phyloP scores from a whole-genome alignment of 2,797 vertebrate genomes.

The Loriculus beryllinus region DNA sequence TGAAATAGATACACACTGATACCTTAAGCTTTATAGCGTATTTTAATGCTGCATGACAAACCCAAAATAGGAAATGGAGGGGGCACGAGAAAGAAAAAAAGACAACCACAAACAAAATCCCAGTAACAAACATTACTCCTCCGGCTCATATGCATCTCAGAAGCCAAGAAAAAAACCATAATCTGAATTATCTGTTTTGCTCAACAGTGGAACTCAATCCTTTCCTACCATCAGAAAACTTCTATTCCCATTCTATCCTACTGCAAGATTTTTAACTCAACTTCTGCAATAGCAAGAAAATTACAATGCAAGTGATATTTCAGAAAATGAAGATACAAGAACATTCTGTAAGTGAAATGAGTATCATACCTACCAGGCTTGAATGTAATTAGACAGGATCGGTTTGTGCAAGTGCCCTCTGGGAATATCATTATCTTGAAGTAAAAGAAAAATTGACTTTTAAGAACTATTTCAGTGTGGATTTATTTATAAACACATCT shows the following conservation, averaged over 20 bases:
- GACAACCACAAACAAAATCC: not conserved
- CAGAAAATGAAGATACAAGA: constrained; percentile 12
- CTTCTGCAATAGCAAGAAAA: constrained; percentile 11
- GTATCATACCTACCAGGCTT: constrained; percentile 87
- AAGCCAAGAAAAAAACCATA: not conserved
- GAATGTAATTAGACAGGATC: constrained; percentile 97
- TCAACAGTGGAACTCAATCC: not conserved
- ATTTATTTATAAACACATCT: constrained; percentile 31
- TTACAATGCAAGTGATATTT: constrained; percentile 17
- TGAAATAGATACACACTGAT: not conserved
- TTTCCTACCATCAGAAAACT: not conserved
- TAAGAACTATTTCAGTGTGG: not conserved
- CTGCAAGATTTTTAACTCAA: not conserved
- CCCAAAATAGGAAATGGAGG: not conserved
- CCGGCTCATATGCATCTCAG: not conserved
- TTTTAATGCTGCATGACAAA: not conserved
- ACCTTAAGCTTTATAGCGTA: not conserved
- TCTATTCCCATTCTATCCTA: not conserved
- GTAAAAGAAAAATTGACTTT: constrained; percentile 23
- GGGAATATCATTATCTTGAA: constrained; percentile 99
- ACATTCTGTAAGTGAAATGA: constrained; percentile 14
- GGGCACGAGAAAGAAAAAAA: not conserved
- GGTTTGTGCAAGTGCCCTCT: constrained; percentile 97
- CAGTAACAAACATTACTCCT: not conserved
- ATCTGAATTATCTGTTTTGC: not conserved